Conservation (phyloP, 2,888 invertebrate species). For the Acleris cristana region DNA sequence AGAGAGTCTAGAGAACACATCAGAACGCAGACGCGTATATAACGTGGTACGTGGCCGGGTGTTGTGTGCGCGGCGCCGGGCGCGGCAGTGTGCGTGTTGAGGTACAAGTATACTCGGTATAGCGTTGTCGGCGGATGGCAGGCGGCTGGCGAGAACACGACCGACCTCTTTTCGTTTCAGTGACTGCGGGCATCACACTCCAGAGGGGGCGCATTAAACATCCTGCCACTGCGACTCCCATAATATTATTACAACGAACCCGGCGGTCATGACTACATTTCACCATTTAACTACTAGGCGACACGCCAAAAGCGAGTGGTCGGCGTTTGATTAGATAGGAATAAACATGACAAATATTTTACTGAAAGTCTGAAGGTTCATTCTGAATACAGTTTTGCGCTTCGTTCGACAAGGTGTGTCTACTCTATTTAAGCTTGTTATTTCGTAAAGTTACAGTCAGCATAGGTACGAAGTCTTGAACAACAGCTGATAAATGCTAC, state of each 20-base stretch:
- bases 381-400: too few species aligned
- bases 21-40: constrained; percentile 61
- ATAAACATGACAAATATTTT: background rate
- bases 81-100: constrained; percentile 47
- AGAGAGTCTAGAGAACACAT: background rate
- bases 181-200: constrained; percentile 60
- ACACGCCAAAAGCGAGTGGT: constrained; percentile 21
- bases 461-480: background rate
- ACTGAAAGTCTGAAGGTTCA: background rate
- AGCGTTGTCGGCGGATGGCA: constrained; percentile 51
- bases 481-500: background rate
- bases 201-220: constrained; percentile 49
- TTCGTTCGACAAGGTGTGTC: too few species aligned
- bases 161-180: constrained; percentile 80
- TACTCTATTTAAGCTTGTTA: background rate
- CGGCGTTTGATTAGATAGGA: constrained; percentile 10
- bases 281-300: constrained; percentile 20
- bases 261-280: constrained; percentile 22
- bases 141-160: constrained; percentile 58
- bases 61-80: constrained; percentile 46
- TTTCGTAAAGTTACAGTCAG: background rate
- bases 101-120: constrained; percentile 58
- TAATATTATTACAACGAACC: constrained; percentile 28
- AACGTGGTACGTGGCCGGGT: constrained; percentile 66
- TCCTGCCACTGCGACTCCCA: constrained; percentile 39